Base-by-base conservation (phyloP, 2,888 invertebrate genomes). In the Altica lythri region DNA sequence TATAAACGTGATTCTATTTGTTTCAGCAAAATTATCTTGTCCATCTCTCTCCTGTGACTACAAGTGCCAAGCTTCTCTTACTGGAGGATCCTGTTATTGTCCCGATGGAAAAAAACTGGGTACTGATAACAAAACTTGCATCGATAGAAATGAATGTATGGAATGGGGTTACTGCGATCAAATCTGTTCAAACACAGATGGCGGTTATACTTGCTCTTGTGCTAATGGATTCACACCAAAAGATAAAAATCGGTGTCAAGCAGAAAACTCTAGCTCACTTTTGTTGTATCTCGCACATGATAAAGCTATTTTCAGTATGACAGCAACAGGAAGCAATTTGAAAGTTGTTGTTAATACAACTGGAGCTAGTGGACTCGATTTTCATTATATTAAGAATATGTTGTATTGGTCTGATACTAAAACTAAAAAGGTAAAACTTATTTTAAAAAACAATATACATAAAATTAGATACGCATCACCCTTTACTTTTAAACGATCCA, bases 111-210 rank as follows among this genome's bases (percentile, higher is more conserved):
- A 90, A 69, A 82, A 86, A 66, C 81, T 97, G n/a, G 84, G 90
- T 1, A 77, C 87, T 3, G 90, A 92, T 73, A 92, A 92, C 71
- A 82, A 88, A 64, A 90, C 90, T 2, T 98, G 98, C 75, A 82
- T 86, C 27, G 98, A 99, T 79, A 83, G 91, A 64, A 88, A 98
- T 78, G 97, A 98, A 77, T 94, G 94, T 76, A 75, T 80, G 37
- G 92, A 92, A 77, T 94, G 93, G 93, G 93, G 93, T 30, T 91
- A 84, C 76, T 99, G 98, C 76, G 95, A 97, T 72, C 99, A 99
- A 76, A 80, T 89, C 19, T 99, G 99, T 75, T 83, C 86, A 54
- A 97, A 98, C 75, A 88, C 87, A 0, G 88, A 88, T 1, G 95
- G 89, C 30, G 86, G 92, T 6, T 97, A 89, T 77, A 80, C 76